Evolutionary conservation across 2,888 invertebrate species (phyloP), one percentile per base, ranked within the genome.

Genomic region (Trichogramma evanescens): DNA sequence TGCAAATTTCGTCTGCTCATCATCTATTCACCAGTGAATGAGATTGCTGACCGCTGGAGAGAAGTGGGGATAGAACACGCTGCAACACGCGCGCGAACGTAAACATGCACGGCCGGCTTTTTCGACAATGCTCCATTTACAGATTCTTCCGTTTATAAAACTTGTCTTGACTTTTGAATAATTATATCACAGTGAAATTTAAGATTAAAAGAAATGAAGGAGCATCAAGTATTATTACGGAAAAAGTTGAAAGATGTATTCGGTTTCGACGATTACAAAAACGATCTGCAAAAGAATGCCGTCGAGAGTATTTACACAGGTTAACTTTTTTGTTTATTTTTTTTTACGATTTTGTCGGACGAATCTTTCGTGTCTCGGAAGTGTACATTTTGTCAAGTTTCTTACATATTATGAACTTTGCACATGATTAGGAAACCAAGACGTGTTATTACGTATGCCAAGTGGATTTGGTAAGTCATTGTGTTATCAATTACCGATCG

Each of bases 401-500:
- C 46, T 5, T 54, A 26, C 38, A 9, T 38, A 45, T 45, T 45
- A 8, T 39, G 10, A n/a, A 51, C 6, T 41, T 54, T 43, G 42
- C 5, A 4, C 3, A 39, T 56, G 49, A 42, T 26, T 75, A 92
- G 92, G 87, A 67, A 85, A 88, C 68, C 83, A 86, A 70, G 98
- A 99, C 86, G 91, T 96, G 0, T 95, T 91, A 76, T 88, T 99
- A 6, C 95, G 93, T 65, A 95, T 99, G 95, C 98, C 98, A 2
- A 99, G 99, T 4, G 99, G 98, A 9, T 91, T 92, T 43, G 99
- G 99, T 44, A 99, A 99, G 81, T 98, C 97, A 0, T 80, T 99
- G 13, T 97, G 97, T 78, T 99, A 93, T 79, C 98, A 98, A 78
- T 81, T 99, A 65, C 98, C 98, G 42, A 94, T 95, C 1, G 83